Base-by-base conservation (phyloP, 2,113 vertebrate genomes). In the Pungitius pungitius region DNA sequence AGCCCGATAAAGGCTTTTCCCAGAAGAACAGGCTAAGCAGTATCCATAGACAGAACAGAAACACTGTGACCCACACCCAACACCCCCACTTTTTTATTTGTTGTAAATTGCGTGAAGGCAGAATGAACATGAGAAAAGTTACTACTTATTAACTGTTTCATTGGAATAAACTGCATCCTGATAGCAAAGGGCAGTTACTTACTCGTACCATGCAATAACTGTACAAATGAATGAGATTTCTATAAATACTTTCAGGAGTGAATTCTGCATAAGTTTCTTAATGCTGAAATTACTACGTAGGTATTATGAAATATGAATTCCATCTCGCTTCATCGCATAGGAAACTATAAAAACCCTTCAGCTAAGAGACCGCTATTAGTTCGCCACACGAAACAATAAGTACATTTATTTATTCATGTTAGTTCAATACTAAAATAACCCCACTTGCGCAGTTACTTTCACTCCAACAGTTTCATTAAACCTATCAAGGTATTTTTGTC, bases 1-100 rank as follows among this genome's bases (percentile, higher is more conserved):
- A 77, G 80, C 4, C 69, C 87, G 85, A 84, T 84, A 85, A 88
- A 89, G 55, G 77, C 83, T 83, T 87, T 93, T 92, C 91, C 93
- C 91, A 93, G 89, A 92, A 93, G 79, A 83, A 69, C 84, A 33
- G 62, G 60, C 73, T 81, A 61, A 69, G 76, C 51, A 75, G 85
- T 26, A 37, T 33, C 43, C n/a, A 51, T 80, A 33, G 59, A 72
- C 30, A 45, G 75, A 71, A 81, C 75, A 42, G 77, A 63, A 81
- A 81, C 57, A 72, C 14, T 52, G 61, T 57, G 57, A 77, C 73
- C 64, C 24, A 13, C 33, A 18, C 42, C 18, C 35, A 4, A 27
- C 18, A 4, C 15, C 14, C 17, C 13, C 6, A 35, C 33, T 6
- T 35, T 35, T 22, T 68, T 78, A 66, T 78, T 77, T 60, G 61